Evolutionary conservation across 2,888 invertebrate species (phyloP), one percentile per base, ranked within the genome.

Genomic region (Brachyptera risi): DNA sequence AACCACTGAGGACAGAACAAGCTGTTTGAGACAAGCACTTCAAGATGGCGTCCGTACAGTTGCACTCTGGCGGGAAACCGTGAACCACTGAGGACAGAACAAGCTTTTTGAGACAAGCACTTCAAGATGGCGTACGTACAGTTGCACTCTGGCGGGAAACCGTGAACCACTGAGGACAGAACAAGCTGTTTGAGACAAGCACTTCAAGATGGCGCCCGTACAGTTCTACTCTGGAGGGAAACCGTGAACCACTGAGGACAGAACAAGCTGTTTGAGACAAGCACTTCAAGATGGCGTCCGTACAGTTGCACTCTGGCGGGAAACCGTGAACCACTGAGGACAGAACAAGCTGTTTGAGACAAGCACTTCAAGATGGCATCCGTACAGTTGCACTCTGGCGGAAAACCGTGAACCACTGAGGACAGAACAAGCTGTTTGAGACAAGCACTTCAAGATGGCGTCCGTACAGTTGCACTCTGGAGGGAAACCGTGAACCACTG

Each of bases 121-220:
- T 58, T 65, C 2, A 68, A 68, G 1, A 63, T 71, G 71, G 37
- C 60, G 31, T 71, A 69, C 2, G 27, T 64, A 44, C 74, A 75
- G 13, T 61, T 51, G 42, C 64, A 65, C 19, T 23, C 59, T 5
- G 54, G 44, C 7, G 71, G 69, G 40, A 68, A 65, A 4, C 67
- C 62, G 15, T 62, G 58, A 35, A 66, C 31, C 61, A 70, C 74
- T 74, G 59, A 4, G 59, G 62, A 58, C n/a, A n/a, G n/a, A n/a
- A n/a, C n/a, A n/a, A n/a, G n/a, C n/a, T n/a, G n/a, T n/a, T n/a
- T n/a, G n/a, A n/a, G n/a, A n/a, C n/a, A n/a, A n/a, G n/a, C n/a
- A n/a, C 35, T 58, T 65, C 2, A 68, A 68, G 1, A 63, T 71
- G 71, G 37, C 60, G 31, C 71, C 69, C 2, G 27, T 64, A 44